phyloP scores from a whole-genome alignment of 2,888 invertebrate species.

The Hyles lineata region DNA sequence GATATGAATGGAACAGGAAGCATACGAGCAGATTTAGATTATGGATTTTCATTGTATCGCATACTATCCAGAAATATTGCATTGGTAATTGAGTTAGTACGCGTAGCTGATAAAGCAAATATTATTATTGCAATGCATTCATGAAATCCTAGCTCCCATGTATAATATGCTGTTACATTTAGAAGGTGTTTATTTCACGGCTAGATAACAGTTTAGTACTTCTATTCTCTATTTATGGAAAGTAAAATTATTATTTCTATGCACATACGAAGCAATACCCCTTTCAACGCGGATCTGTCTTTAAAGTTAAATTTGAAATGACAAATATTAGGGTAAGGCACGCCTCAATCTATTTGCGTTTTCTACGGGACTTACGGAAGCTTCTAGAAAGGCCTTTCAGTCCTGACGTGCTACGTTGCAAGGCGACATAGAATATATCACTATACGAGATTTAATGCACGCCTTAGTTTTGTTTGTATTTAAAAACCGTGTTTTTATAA shows the following conservation, averaged over 20 bases:
- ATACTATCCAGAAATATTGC: too few species aligned
- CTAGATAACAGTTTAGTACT: too few species aligned
- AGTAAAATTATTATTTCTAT: not conserved
- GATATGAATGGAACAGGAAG: too few species aligned
- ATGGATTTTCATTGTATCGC: too few species aligned
- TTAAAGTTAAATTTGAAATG: not conserved
- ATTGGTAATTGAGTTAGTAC: too few species aligned
- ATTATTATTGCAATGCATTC: too few species aligned
- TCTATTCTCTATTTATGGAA: too few species aligned
- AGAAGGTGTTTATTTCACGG: too few species aligned
- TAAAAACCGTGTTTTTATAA: not conserved
- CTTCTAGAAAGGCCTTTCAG: not conserved
- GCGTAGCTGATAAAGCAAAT: too few species aligned
- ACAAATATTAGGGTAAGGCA: not conserved
- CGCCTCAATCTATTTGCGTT: not conserved
- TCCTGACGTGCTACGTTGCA: not conserved
- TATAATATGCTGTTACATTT: too few species aligned
- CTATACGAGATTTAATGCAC: not conserved
- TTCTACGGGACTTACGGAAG: conserved; percentile 28
- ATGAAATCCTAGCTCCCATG: too few species aligned
- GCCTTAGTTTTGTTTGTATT: not conserved
- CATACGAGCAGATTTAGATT: too few species aligned
- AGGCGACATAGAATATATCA: not conserved
- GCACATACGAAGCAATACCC: not conserved
- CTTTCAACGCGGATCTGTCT: not conserved